Base-by-base conservation (phyloP, 1,140 invertebrate species). In the Drosophila persimilis region DNA sequence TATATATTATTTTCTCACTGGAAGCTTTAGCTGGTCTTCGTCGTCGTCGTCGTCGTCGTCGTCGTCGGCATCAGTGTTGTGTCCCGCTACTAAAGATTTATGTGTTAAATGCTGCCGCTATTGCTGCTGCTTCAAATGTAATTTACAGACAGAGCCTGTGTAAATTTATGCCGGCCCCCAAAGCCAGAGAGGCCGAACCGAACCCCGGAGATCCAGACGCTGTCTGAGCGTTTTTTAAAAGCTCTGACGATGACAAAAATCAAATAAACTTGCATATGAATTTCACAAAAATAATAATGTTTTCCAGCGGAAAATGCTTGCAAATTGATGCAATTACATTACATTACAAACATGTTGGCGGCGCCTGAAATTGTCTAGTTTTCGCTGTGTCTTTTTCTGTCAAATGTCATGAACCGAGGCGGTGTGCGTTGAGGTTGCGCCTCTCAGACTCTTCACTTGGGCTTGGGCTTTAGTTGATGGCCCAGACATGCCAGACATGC, bases 61-160 rank as follows among this genome's bases (percentile, higher is more conserved):
- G 29, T 31, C 35, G 47, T 39, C 35, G 47, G n/a, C 46, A 13
- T 13, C 54, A 20, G 9, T 54, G 39, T 6, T 53, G 51, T 69
- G 47, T 63, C 44, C 46, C 59, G 81, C 47, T 57, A 61, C 48
- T 50, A 69, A 75, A 88, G 81, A 86, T 86, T 86, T 86, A 86
- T 86, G 83, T 71, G 77, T 59, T 50, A 86, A 73, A 71, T 88
- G 74, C 83, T 88, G 11, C 22, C 6, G 44, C 44, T 26, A 2
- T 8, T 9, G 47, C 47, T 50, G 20, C 20, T 45, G 31, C 6
- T 86, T 81, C 77, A 80, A 77, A 80, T 85, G 80, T 85, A 86
- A 86, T 86, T 86, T 86, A 86, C 81, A 86, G 35, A 56, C 83
- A 80, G 77, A 65, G 64, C 61, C 83, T 59, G 22, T 54, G 55